Evolutionary conservation across 2,113 vertebrate species (phyloP), one percentile per base, ranked within the genome.

Genomic region (Fulica atra): DNA sequence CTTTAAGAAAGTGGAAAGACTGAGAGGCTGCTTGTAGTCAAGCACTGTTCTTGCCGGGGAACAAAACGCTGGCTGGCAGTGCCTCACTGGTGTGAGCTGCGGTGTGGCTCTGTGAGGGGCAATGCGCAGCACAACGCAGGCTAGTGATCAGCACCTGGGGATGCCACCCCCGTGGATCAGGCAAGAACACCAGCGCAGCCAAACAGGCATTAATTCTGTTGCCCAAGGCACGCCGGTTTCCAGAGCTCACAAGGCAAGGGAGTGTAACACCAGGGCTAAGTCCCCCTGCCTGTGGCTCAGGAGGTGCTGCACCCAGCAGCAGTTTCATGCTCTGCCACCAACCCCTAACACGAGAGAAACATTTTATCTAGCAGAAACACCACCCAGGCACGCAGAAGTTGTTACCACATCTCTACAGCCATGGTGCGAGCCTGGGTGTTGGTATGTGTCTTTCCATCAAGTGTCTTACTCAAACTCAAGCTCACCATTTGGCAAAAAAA

Each of bases 361-460:
- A 20, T 10, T 54, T 51, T 33, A 28, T 73, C 44, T 11, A 88
- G 44, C 48, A 69, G 57, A 66, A 89, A 64, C 7, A 25, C 46
- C 56, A n/a, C 19, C 44, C 40, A 3, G 13, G 48, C 46, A 56
- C 35, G 18, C 6, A 69, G 33, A 13, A 24, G 24, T 69, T 5
- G 24, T 12, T 8, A 17, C 2, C 54, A 71, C 35, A 36, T 33
- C 15, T n/a, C n/a, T 61, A 31, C 74, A 38, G 9, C 13, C 46
- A 16, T 0, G 1, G 50, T 21, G 31, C 57, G 44, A 63, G n/a
- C 13, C 13, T 3, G 9, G 9, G 54, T 33, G 36, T 7, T 59
- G n/a, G n/a, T n/a, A n/a, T n/a, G n/a, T n/a, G n/a, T n/a, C n/a
- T n/a, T n/a, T n/a, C n/a, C n/a, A n/a, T n/a, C n/a, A n/a, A 71